Evolutionary conservation across 2,888 invertebrate genomes (phyloP).

Genomic region (Drosophila mulleri): DNA sequence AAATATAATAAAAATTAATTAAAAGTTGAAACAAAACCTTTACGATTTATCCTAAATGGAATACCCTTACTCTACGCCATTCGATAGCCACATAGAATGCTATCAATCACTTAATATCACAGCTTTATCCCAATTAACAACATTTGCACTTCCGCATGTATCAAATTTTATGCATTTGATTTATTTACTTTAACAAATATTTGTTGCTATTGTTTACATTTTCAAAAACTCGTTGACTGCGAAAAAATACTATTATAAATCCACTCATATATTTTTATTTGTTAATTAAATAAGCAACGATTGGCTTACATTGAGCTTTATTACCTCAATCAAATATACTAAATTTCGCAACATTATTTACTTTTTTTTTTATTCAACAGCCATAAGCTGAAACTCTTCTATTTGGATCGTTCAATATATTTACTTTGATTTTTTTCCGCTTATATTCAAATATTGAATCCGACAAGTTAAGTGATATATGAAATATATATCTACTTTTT

Average conservation of each 20-base stretch:
- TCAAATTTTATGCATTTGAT: not conserved
- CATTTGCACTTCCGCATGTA: not conserved
- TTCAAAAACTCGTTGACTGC: not conserved
- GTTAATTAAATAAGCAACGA: conserved; percentile 5
- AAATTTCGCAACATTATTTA: conserved; percentile 2
- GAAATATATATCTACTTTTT: not conserved
- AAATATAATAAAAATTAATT: too few species aligned
- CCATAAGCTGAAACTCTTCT: not conserved
- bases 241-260: not conserved
- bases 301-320: conserved; percentile 1
- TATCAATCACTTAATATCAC: too few species aligned
- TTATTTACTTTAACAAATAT: not conserved
- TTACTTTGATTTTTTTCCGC: not conserved
- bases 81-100: not conserved
- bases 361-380: not conserved
- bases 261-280: conserved; percentile 1
- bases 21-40: too few species aligned
- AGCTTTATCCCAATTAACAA: not conserved
- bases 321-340: not conserved
- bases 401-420: not conserved
- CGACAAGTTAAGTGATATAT: not conserved
- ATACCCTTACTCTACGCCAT: not conserved
- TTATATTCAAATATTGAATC: conserved; percentile 1
- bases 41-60: too few species aligned
- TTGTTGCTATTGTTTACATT: not conserved